These are phyloP conservation scores for Teleiodes luculella DNA, from an alignment of 2,888 invertebrate species.

Conservation along the genomic window DNA sequence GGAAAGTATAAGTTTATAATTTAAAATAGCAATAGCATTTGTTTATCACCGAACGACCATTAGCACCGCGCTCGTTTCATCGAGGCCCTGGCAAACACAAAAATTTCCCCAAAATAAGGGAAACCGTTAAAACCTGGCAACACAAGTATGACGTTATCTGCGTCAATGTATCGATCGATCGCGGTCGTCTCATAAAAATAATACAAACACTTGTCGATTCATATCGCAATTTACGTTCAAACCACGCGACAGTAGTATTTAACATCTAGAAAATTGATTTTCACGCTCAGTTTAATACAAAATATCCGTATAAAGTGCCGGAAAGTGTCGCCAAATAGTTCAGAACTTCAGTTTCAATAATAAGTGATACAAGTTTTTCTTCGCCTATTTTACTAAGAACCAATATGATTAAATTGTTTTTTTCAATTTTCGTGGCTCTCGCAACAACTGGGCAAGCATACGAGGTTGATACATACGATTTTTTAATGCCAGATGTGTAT, in stretches of 20 bases:
- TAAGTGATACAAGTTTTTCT: background rate
- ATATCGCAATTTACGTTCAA: background rate
- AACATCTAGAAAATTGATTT: background rate
- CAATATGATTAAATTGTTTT: constrained; percentile 22
- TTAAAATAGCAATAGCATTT: too few relatives aligned
- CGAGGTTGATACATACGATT: constrained; percentile 79
- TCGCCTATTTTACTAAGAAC: constrained; percentile 16
- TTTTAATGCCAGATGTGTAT: constrained; percentile 90
- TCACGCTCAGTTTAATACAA: background rate
- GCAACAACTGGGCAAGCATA: constrained; percentile 35
- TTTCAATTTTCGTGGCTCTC: constrained; percentile 35
- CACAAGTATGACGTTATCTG: constrained; percentile 10
- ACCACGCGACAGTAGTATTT: background rate
- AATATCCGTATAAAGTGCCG: background rate
- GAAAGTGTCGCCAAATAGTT: background rate
- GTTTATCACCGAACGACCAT: too few relatives aligned
- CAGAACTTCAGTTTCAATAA: background rate
- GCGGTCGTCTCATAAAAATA: constrained; percentile 3
- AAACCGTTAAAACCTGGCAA: background rate
- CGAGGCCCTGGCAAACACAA: background rate
- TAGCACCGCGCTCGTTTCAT: too few relatives aligned
- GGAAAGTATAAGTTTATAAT: too few relatives aligned
- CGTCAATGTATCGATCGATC: constrained; percentile 8
- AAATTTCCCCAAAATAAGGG: background rate
- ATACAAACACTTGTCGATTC: constrained; percentile 7